phyloP scores from a whole-genome alignment of 2,797 vertebrate genomes.

The Myotis vivesi region DNA sequence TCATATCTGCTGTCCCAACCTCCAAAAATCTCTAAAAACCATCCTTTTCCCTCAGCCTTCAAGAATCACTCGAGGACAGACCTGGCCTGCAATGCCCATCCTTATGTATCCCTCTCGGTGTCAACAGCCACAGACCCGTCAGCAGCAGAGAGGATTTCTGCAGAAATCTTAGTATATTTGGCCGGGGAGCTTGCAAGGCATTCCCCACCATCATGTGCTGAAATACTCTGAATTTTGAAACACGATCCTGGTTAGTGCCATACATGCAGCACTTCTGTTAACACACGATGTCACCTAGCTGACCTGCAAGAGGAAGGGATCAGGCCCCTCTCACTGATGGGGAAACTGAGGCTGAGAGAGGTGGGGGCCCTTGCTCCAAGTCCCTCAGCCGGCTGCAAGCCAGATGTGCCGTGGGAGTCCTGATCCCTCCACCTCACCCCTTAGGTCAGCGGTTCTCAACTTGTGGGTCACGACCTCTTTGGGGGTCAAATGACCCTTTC shows the following conservation, averaged over 20 bases:
- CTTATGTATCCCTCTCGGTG: background rate
- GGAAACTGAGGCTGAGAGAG: background rate
- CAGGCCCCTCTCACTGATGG: background rate
- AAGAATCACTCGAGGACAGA: background rate
- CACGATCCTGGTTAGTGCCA: rapidly evolving
- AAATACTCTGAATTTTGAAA: background rate
- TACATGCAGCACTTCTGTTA: background rate
- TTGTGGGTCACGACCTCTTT: no score
- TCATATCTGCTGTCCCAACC: background rate
- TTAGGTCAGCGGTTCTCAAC: background rate
- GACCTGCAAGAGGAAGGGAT: background rate
- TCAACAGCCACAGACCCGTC: background rate
- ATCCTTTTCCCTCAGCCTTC: no score
- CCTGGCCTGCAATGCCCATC: background rate
- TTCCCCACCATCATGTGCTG: rapidly evolving
- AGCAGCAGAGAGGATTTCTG: background rate
- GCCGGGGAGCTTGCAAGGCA: background rate
- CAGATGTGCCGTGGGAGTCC: background rate
- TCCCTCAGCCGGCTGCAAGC: background rate
- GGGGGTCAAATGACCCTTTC: no score
- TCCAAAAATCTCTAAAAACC: background rate
- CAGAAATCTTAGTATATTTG: background rate
- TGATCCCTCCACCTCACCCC: no score
- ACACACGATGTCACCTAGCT: background rate
- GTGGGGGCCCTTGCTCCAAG: background rate